Base-by-base conservation (phyloP, 2,113 vertebrate species). In the Thinocorus orbignyianus region DNA sequence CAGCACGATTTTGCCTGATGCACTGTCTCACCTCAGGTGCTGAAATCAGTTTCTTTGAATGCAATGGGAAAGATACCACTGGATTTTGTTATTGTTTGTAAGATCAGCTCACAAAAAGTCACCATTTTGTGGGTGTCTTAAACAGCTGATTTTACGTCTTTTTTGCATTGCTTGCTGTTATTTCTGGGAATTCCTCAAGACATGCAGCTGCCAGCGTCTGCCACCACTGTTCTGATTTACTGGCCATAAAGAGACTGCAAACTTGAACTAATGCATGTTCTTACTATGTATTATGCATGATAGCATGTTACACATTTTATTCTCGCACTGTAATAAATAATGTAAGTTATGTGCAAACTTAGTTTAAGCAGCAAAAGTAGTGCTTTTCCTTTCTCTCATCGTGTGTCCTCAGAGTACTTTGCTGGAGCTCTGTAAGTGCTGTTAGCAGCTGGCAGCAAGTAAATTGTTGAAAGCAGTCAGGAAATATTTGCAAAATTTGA, bases 181-280 rank as follows among this genome's bases (percentile, higher is more conserved):
- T 95, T 96, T 94, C 80, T 91, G 94, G 48, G 66, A 90, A 72
- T 81, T 93, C 52, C 69, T 86, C 23, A 88, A 88, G 94, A 91
- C 71, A 68, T 6, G 61, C 66, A 82, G 69, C 68, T 81, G n/a
- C 85, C 51, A 69, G 52, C 58, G 70, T 74, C 26, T 49, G 20
- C 84, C 66, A 64, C 23, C 49, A 58, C 74, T 69, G 23, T 37
- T 88, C 81, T 86, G 14, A 88, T 93, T 90, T 95, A 84, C 33
- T 41, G 71, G 46, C 52, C 46, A 48, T 94, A 82, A 83, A 96
- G 81, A 95, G 58, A 88, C 65, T 83, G 20, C 83, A 76, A 88
- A 77, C 66, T 88, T 95, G 85, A 93, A 91, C 66, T 72, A 92
- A 93, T 92, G 91, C 93, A 94, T 96, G 94, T 95, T 88, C 73